Evolutionary conservation across 2,888 invertebrate genomes (phyloP), one percentile per base, ranked within the genome.

Genomic region (Hermodice carunculata): DNA sequence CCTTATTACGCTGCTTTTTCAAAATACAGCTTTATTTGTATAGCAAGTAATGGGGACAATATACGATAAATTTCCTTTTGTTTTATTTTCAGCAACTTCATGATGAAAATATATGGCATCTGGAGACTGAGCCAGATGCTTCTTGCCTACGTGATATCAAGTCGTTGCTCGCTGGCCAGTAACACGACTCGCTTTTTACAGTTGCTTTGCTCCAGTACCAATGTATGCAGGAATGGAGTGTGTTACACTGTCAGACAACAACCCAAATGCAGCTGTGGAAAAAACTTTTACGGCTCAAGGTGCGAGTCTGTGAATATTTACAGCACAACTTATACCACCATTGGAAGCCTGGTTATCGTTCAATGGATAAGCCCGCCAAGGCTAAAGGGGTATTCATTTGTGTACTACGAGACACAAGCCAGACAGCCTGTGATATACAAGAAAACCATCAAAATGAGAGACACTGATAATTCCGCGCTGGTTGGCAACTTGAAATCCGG

Each of bases 291-390:
- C 11, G 68, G 68, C 4, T 49, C 52, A 19, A 37, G 61, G 2
- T 68, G 68, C 44, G 48, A 66, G 49, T 34, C 19, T 34, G 58
- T 68, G 42, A 62, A 68, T 54, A 11, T 68, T 31, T 48, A 56
- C 28, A 31, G 29, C 29, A 53, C 62, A 28, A 43, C 34, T 17
- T 51, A 60, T 17, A 60, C 60, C 1, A 28, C 60, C 2, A 61
- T 66, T 19, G 70, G 70, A 5, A 64, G 54, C 31, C 31, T 63
- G 32, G 64, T 62, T 11, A 65, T 70, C n/a, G 57, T 67, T 40
- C 58, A 70, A 44, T 70, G 70, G 70, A 31, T 52, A 3, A 52
- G 60, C 4, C 70, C 70, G 0, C 70, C 70, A 3, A 26, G 67
- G 19, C 57, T 70, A 3, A 49, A 40, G 26, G 67, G 62, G 6